A percentile compares a stretch with the other conserved stretches of the same genome.
phyloP scores from a whole-genome alignment of 1,140 invertebrate species.

The Calliphora vicina region DNA sequence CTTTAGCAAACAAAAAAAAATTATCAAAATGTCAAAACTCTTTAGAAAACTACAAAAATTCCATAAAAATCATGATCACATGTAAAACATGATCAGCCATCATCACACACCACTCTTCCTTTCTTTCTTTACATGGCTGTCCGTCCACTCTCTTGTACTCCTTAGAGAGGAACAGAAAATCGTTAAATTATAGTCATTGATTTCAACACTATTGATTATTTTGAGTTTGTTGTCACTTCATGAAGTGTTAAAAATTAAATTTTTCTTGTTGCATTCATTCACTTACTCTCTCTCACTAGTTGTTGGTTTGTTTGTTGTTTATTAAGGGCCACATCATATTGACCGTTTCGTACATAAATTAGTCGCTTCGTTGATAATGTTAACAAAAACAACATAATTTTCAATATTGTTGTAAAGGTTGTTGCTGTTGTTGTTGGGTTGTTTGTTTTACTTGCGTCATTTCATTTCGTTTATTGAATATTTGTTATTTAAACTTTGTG shows the following conservation, averaged over 20 bases:
- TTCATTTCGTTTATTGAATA: constrained; percentile 6
- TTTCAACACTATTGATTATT: neutral
- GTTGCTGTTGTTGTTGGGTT: neutral
- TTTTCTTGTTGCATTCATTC: neutral
- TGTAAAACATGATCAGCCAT: neutral
- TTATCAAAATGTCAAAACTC: neutral
- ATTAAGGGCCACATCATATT: constrained; percentile 20
- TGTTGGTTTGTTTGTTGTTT: neutral
- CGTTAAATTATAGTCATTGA: neutral
- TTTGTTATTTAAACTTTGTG: neutral
- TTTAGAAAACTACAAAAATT: neutral
- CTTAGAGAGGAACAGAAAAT: neutral
- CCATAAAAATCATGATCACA: neutral
- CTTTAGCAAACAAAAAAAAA: no score
- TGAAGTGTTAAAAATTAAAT: neutral
- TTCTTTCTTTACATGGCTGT: neutral
- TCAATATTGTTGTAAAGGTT: neutral
- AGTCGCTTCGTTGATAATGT: constrained; percentile 24
- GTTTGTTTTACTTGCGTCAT: neutral
- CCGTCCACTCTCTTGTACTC: neutral
- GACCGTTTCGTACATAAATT: constrained; percentile 28
- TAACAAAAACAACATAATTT: constrained; percentile 6
- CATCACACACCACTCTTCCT: neutral
- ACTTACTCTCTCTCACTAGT: no score
- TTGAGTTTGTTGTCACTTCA: neutral